Evolutionary conservation across 2,113 vertebrate genomes (phyloP).

Genomic region (Nansenia antarctica): DNA sequence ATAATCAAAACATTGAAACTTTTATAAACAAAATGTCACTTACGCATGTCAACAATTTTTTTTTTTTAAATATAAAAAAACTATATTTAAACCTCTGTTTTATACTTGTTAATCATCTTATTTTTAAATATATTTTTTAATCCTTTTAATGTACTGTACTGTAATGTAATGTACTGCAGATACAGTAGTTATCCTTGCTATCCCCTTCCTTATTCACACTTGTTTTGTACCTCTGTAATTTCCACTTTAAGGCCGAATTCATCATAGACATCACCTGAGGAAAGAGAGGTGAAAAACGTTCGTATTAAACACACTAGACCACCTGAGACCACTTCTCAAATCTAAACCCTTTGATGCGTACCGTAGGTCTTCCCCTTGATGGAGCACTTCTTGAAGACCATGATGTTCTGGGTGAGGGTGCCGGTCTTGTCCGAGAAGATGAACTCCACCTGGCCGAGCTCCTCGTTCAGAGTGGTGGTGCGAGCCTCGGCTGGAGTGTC

Average conservation of each 20-base stretch:
- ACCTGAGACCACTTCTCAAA: neutral
- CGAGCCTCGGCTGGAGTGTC: conserved; percentile 67
- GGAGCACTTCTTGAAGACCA: conserved; percentile 76
- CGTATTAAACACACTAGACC: neutral
- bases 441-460: conserved; percentile 74
- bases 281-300: conserved; percentile 12
- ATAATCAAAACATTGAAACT: too few relatives aligned
- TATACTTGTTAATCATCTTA: too few relatives aligned
- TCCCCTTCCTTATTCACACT: neutral
- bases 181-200: neutral
- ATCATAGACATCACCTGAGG: conserved; percentile 75
- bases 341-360: conserved; percentile 16
- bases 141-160: neutral
- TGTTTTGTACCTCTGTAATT: conserved; percentile 73
- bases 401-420: conserved; percentile 77
- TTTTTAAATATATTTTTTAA: too few relatives aligned
- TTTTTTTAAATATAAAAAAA: too few relatives aligned
- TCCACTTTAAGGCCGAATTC: conserved; percentile 73
- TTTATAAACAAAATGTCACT: too few relatives aligned
- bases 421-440: conserved; percentile 79
- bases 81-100: too few relatives aligned
- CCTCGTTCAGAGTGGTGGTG: conserved; percentile 74
- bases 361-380: conserved; percentile 72
- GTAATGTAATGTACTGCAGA: neutral
- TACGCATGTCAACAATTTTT: too few relatives aligned